A percentile compares a stretch with the other conserved stretches of the same genome.
Evolutionary conservation across 2,797 vertebrate genomes (phyloP).

Genomic region (Siniperca obscura): DNA sequence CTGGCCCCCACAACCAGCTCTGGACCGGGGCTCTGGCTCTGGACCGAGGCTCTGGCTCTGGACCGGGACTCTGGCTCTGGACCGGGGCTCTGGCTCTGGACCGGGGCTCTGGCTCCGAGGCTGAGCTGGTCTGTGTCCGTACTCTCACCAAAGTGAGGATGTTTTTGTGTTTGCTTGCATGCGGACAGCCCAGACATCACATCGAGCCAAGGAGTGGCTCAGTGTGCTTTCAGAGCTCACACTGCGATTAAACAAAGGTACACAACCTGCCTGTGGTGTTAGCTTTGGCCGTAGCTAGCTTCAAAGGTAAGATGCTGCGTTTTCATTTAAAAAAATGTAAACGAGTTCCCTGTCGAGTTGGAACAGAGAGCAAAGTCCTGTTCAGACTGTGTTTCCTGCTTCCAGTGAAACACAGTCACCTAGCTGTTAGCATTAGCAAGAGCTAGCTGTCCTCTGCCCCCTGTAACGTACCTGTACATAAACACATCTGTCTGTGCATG

Average conservation of each 20-base stretch:
- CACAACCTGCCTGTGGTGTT: not conserved
- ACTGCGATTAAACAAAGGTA: conserved; percentile 77
- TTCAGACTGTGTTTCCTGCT: not conserved
- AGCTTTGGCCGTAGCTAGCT: conserved; percentile 11
- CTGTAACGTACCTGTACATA: not conserved
- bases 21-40: not conserved
- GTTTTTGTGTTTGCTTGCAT: conserved; percentile 24
- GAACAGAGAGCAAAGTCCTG: not conserved
- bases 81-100: too few species aligned
- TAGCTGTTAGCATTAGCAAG: conserved; percentile 14
- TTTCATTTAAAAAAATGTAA: not conserved
- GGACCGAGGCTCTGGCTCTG: too few species aligned
- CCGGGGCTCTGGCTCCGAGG: not conserved
- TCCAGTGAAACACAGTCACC: too few species aligned
- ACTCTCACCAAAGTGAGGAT: not conserved
- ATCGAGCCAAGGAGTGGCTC: conserved; percentile 77
- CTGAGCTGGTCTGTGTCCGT: not conserved
- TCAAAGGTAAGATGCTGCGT: not conserved
- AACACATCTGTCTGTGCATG: not conserved
- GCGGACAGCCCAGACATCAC: conserved; percentile 59
- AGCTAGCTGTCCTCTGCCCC: not conserved
- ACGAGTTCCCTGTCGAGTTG: not conserved
- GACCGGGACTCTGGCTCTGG: not conserved
- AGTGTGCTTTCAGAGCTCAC: conserved; percentile 83
- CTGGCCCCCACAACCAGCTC: not conserved